Evolutionary conservation across 2,113 vertebrate genomes (phyloP), one percentile per base, ranked within the genome.

Genomic region (Notothenia rossii): DNA sequence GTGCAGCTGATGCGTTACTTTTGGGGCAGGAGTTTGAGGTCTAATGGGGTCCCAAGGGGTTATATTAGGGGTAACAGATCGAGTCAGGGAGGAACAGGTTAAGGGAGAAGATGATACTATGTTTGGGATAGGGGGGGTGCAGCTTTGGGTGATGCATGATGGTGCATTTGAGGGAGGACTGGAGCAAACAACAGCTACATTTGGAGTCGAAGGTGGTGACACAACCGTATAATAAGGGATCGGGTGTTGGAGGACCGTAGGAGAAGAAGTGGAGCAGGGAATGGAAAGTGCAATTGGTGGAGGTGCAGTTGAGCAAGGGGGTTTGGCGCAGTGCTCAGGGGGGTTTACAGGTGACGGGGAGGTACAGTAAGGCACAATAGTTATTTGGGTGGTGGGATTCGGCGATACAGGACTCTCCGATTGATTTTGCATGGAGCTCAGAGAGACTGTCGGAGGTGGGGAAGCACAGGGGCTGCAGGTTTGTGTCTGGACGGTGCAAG

Each of bases 351-450:
- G 77, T 36, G 79, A 77, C 20, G 89, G 75, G 74, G 88, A 86
- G 58, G 79, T 68, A 85, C 80, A 92, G 49, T 93, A 94, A 90
- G 92, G 93, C 91, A 94, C 93, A 86, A 88, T 91, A 80, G 89
- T 88, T 86, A 61, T 89, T 77, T 91, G 83, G 74, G 88, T 82
- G 62, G 60, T 45, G 56, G 60, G 70, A 61, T 53, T 61, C 65
- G 71, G 82, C 18, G 82, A 75, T 62, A 17, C 71, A 45, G 69
- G 77, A 65, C 58, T 85, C 67, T 88, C 84, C 54, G 79, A 73
- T 29, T 78, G 68, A 66, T 68, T 77, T 78, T 84, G 77, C 22
- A 79, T 71, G 48, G 84, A 84, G 64, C 62, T 79, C 29, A 70
- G 20, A 56, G 78, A 50, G 43, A 17, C 56, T 14, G 48, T 65